Base-by-base conservation (phyloP, 1,140 invertebrate species). In the Drosophila sp. region DNA sequence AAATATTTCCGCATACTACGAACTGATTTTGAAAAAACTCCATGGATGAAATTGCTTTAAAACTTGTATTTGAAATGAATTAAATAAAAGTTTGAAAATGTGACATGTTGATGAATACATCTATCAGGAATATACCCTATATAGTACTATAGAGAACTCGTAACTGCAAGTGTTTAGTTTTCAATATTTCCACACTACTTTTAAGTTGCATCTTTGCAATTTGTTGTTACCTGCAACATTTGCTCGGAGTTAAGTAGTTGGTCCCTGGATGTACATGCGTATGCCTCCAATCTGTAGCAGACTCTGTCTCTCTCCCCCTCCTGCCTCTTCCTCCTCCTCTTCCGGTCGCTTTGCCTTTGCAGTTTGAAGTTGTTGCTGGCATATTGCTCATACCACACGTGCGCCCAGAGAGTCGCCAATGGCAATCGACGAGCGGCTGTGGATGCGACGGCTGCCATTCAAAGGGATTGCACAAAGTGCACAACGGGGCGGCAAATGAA, bases 381-480 rank as follows among this genome's bases (percentile, higher is more conserved):
- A 51, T 51, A 65, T 45, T 36, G 57, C 73, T 34, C 69, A 71
- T 77, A 40, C 74, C 69, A 75, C 70, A 78, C 57, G 73, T 74
- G 77, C 29, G 34, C 58, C 29, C 43, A 36, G 16, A 43, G 41
- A 36, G 64, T 48, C 72, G 82, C 81, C 81, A 81, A 86, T 86
- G 75, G 70, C 70, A 86, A 82, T 87, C 71, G 82, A 87, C 73
- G 46, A 51, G 41, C 40, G 27, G 27, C 41, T 36, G 27, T 0
- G 13, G 63, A 32, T 51, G 63, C 16, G 16, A 48, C 51, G 14
- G 54, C 36, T 59, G 70, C 38, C 63, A 58, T 54, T 72, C 69
- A 72, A 72, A 72, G 64, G 78, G 71, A 29, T 56, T 84, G 81
- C 81, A 84, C 82, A 73, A 78, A 80, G 62, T 77, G 81, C 80